A percentile compares a stretch with the other conserved stretches of the same genome.
Conservation (phyloP, 2,888 invertebrate species). For the Protodeltote pygarga region DNA sequence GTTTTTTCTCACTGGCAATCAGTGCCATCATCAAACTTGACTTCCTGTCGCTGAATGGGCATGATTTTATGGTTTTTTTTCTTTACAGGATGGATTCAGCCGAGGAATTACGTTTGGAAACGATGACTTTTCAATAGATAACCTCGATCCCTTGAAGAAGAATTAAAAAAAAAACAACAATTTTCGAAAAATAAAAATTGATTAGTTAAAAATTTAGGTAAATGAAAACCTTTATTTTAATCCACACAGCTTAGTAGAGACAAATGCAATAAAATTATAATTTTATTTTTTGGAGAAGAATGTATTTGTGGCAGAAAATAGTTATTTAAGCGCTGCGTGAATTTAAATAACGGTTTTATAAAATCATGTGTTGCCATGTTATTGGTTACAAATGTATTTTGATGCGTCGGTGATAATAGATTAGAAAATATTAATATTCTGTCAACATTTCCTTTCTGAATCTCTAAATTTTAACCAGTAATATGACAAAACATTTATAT, state of each 20-base stretch:
- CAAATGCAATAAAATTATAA: conserved; percentile 64
- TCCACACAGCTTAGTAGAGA: conserved; percentile 67
- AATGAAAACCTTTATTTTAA: conserved; percentile 61
- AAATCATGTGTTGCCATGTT: conserved; percentile 77
- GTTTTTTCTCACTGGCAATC: too few relatives aligned
- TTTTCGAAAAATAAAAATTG: conserved; percentile 50
- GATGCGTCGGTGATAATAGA: conserved; percentile 73
- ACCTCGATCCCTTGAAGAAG: conserved; percentile 96
- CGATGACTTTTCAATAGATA: conserved; percentile 97
- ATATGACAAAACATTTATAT: conserved; percentile 47
- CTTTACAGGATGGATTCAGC: conserved; percentile 94
- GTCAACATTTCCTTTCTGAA: conserved; percentile 54
- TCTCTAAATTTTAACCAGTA: conserved; percentile 61
- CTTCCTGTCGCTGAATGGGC: too few relatives aligned
- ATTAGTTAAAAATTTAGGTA: conserved; percentile 61
- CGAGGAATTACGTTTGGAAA: conserved; percentile 95
- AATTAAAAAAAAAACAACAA: conserved; percentile 78
- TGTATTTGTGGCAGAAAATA: conserved; percentile 54
- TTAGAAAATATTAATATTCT: conserved; percentile 51
- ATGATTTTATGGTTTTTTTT: conserved; percentile 39
- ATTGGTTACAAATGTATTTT: conserved; percentile 74
- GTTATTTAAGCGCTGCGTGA: conserved; percentile 68
- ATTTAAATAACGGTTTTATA: conserved; percentile 59
- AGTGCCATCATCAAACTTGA: too few relatives aligned
- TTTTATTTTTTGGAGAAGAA: conserved; percentile 37